phyloP scores from a whole-genome alignment of 2,797 vertebrate species.

The Erpetoichthys calabaricus region DNA sequence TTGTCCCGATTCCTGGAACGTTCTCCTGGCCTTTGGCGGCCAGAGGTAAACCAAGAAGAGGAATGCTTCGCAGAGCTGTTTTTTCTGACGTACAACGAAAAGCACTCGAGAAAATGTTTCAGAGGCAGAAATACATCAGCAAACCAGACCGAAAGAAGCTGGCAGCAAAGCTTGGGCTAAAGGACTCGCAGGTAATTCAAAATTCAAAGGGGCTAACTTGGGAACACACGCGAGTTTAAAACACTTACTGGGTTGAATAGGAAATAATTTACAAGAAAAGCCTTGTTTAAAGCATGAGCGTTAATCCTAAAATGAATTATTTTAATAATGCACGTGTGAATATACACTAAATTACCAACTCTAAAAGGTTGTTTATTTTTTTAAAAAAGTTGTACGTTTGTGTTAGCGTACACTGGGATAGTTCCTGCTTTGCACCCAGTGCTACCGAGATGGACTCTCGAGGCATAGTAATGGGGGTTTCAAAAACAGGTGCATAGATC shows the following conservation, averaged over 20 bases:
- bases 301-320: no score
- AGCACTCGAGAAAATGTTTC: constrained; percentile 94
- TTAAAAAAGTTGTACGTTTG: no score
- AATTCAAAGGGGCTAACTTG: not conserved
- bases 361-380: no score
- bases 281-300: not conserved
- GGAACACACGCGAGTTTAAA: not conserved
- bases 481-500: no score
- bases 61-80: constrained; percentile 87
- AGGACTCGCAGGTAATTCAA: constrained; percentile 80
- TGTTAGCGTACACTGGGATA: no score
- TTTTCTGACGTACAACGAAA: constrained; percentile 95
- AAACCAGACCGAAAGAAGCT: constrained; percentile 91
- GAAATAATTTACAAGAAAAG: not conserved
- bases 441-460: no score
- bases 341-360: no score
- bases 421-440: no score
- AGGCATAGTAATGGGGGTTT: no score
- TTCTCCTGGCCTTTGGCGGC: constrained; percentile 87
- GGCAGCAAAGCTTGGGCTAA: constrained; percentile 79
- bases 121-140: constrained; percentile 98
- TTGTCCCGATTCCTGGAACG: constrained; percentile 84
- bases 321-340: no score
- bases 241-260: not conserved
- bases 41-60: constrained; percentile 80